A percentile compares a stretch with the other conserved stretches of the same genome.
Conservation (phyloP, 2,113 vertebrate species). For the Rhadina sibilatrix region DNA sequence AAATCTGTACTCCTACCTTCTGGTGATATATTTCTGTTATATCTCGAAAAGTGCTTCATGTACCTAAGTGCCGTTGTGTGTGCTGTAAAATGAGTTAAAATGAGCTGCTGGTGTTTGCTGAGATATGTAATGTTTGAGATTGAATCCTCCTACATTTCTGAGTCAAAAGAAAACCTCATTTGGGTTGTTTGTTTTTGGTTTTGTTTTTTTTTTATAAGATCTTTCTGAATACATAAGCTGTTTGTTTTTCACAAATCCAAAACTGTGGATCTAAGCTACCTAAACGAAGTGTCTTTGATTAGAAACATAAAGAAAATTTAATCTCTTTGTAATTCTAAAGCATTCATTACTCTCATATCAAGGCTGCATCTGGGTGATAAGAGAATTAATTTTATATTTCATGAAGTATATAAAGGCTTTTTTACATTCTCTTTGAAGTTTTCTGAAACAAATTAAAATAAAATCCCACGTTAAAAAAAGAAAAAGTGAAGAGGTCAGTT, state of each 20-base stretch:
- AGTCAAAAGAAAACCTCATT: neutral
- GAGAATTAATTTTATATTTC: neutral
- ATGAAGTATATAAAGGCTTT: neutral
- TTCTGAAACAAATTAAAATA: neutral
- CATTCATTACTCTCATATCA: neutral
- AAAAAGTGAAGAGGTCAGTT: neutral
- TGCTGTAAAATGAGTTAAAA: neutral
- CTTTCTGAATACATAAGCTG: neutral
- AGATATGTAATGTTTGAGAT: neutral
- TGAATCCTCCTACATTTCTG: neutral
- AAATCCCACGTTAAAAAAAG: neutral
- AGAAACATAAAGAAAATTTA: neutral
- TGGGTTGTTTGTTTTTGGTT: neutral
- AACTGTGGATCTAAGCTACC: neutral
- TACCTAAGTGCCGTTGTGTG: neutral
- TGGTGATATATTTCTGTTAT: neutral
- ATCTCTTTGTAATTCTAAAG: neutral
- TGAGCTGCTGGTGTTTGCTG: neutral
- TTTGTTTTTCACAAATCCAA: neutral
- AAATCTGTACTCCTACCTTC: neutral
- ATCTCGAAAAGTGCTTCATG: neutral
- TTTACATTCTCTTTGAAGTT: neutral
- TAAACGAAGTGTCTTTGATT: neutral
- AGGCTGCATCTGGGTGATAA: neutral
- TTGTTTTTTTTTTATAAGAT: neutral